A percentile compares a stretch with the other conserved stretches of the same genome.
These are phyloP conservation scores for Gadopsis bispinosus DNA, from an alignment of 2,797 vertebrate genomes.

Conservation along the genomic window DNA sequence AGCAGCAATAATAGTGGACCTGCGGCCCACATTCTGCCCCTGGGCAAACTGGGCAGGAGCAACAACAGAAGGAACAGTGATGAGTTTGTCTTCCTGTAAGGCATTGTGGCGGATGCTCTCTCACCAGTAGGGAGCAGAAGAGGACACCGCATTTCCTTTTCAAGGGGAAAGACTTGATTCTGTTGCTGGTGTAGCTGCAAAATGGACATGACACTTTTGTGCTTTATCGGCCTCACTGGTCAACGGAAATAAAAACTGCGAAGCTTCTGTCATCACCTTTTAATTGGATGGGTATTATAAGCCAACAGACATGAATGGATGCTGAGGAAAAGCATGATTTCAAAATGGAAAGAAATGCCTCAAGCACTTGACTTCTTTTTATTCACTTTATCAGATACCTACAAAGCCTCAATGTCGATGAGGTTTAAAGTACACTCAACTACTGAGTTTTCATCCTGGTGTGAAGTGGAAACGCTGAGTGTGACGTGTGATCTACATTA, in stretches of 20 bases:
- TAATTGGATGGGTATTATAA: conserved; percentile 30
- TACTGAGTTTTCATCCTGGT: conserved; percentile 24
- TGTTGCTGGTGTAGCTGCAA: conserved; percentile 26
- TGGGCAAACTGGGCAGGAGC: conserved; percentile 68
- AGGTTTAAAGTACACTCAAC: background rate
- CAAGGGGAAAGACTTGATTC: conserved; percentile 34
- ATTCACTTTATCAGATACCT: conserved; percentile 35
- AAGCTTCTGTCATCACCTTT: conserved; percentile 30
- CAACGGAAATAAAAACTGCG: conserved; percentile 15
- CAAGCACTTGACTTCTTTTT: conserved; percentile 38
- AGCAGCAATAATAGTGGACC: conserved; percentile 77
- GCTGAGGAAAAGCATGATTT: conserved; percentile 6
- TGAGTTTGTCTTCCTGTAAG: conserved; percentile 92
- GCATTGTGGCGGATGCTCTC: conserved; percentile 18
- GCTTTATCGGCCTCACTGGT: conserved; percentile 37
- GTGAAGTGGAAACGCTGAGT: conserved; percentile 19
- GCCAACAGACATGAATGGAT: conserved; percentile 29
- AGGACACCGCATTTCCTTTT: conserved; percentile 25
- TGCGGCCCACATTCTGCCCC: conserved; percentile 76
- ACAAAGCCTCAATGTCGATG: conserved; percentile 20
- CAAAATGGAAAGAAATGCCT: conserved; percentile 30
- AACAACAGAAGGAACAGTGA: conserved; percentile 86
- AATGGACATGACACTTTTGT: conserved; percentile 23
- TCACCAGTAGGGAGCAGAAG: conserved; percentile 37
- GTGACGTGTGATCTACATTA: background rate